Evolutionary conservation across 1,140 invertebrate species (phyloP).

Genomic region (Sycophaga agraensis): DNA sequence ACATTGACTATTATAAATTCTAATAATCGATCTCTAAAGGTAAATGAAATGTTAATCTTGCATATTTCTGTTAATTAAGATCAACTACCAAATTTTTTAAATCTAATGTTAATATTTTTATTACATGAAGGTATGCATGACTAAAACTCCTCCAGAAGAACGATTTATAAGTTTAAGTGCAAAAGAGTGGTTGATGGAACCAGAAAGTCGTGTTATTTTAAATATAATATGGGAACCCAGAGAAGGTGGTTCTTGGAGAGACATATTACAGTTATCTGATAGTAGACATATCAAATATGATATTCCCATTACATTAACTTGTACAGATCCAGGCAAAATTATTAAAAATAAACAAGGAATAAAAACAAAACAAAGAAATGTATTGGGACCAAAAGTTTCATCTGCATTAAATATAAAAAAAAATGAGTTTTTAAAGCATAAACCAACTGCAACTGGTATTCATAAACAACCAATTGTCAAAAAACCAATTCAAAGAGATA

Average conservation of each 20-base stretch:
- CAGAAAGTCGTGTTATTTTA: conserved; percentile 54
- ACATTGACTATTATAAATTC: conserved; percentile 42
- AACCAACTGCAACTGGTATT: background rate
- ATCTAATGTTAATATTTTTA: background rate
- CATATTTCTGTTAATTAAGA: background rate
- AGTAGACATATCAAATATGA: conserved; percentile 66
- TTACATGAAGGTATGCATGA: conserved; percentile 60
- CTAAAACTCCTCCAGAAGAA: conserved; percentile 61
- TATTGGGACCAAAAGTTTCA: conserved; percentile 38
- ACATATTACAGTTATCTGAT: conserved; percentile 65
- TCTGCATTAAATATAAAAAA: conserved; percentile 27
- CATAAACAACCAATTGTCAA: background rate
- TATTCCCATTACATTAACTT: conserved; percentile 60
- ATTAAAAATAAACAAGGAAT: conserved; percentile 51
- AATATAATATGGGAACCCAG: conserved; percentile 65
- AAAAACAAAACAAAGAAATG: conserved; percentile 37
- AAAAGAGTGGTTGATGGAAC: conserved; percentile 54
- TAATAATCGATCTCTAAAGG: conserved; percentile 36
- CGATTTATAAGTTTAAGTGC: conserved; percentile 60
- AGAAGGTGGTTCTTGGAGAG: conserved; percentile 61
- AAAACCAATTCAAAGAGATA: conserved; percentile 20
- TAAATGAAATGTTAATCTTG: conserved; percentile 29
- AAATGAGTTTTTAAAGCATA: background rate
- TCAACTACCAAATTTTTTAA: background rate
- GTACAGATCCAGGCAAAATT: conserved; percentile 32